phyloP scores from a whole-genome alignment of 2,888 invertebrate species.

The Erebia palarica region DNA sequence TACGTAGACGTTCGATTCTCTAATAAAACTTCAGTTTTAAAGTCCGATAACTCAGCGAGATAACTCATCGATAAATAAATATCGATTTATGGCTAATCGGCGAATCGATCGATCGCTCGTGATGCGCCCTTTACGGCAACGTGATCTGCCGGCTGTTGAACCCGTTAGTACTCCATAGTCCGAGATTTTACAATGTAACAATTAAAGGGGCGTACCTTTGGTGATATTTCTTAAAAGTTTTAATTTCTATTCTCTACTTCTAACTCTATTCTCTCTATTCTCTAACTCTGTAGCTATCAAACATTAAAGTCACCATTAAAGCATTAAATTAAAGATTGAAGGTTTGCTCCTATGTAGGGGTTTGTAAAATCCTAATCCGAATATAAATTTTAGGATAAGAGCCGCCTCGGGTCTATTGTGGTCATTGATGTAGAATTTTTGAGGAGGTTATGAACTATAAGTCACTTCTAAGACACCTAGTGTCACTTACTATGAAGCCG shows the following conservation, averaged over 20 bases:
- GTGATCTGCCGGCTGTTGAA: slow-evolving; percentile 34
- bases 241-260: no score
- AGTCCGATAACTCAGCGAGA: slow-evolving; percentile 13
- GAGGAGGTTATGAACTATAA: no score
- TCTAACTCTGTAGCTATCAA: no score
- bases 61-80: slow-evolving; percentile 38
- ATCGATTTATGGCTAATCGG: slow-evolving; percentile 36
- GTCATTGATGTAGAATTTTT: no score
- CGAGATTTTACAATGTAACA: slow-evolving; percentile 4
- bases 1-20: not conserved
- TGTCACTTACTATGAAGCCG: slow-evolving; percentile 4
- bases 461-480: not conserved
- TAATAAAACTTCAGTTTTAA: not conserved
- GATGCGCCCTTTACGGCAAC: slow-evolving; percentile 37
- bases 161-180: slow-evolving; percentile 15
- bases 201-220: not conserved
- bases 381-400: no score
- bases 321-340: no score
- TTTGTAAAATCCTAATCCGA: no score
- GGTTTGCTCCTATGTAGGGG: no score
- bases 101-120: slow-evolving; percentile 33
- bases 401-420: no score
- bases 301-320: no score
- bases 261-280: no score
- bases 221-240: no score